Base-by-base conservation (phyloP, 2,113 vertebrate species). In the Grammomys dolichurus region DNA sequence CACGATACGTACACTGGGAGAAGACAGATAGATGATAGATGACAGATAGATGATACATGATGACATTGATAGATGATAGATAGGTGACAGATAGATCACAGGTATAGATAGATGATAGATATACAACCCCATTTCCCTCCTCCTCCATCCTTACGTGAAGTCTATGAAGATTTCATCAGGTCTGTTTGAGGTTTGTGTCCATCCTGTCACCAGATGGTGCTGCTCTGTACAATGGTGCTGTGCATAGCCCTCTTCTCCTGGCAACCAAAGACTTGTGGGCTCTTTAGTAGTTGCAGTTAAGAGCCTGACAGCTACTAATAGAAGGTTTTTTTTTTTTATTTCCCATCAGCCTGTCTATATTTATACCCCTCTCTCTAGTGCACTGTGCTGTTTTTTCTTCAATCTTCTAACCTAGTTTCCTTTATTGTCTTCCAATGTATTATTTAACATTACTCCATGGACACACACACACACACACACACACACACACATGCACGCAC, bases 131-230 rank as follows among this genome's bases (percentile, higher is more conserved):
- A 22, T 43, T 77, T 14, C 48, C 76, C 12, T 94, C 33, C 33
- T 70, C 84, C 28, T 26, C 31, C 36, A 40, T 46, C n/a, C 58
- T 93, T 75, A 31, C 46, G 26, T 65, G 81, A 60, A 90, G 90
- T 86, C 84, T 60, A 63, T 65, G 60, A 28, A 92, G 70, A 91
- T 89, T 92, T 94, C 76, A 85, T 93, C 65, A 95, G 73, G 20
- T 31, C n/a, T 60, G 2, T 40, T 78, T 82, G 81, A 40, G 92
- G 40, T 75, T 97, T 97, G 90, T 86, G 89, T 97, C 87, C 73
- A 73, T 94, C 93, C 96, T 89, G 95, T 98, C 97, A 97, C 93
- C 95, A 97, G 95, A 96, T 95, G 96, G 92, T 94, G 94, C 92
- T 88, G 40, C 84, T 43, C 48, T 67, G 19, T 90, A 12, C 36